A percentile compares a stretch with the other conserved stretches of the same genome.
Conservation (phyloP, 2,797 vertebrate genomes). For the Anableps anableps region DNA sequence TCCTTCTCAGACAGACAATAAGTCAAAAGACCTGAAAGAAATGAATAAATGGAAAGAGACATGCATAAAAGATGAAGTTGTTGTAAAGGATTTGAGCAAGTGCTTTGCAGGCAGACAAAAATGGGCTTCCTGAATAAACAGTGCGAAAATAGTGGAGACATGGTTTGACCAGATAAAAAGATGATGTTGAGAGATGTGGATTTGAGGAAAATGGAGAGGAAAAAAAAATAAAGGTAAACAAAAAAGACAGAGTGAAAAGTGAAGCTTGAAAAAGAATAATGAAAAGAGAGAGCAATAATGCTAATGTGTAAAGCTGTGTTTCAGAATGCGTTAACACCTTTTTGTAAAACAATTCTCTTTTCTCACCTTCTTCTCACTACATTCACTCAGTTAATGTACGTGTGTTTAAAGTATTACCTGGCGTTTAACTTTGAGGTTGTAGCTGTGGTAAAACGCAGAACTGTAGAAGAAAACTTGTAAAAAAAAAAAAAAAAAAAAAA, state of each 20-base stretch:
- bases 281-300: not conserved
- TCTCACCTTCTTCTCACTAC: not conserved
- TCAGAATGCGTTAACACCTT: not conserved
- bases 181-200: not conserved
- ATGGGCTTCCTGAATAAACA: slow-evolving; percentile 32
- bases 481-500: too few species aligned
- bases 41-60: slow-evolving; percentile 28
- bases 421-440: not conserved
- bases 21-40: slow-evolving; percentile 12
- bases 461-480: too few species aligned
- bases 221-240: not conserved
- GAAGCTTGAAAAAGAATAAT: not conserved
- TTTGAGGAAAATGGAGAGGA: slow-evolving; percentile 1
- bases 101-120: slow-evolving; percentile 24
- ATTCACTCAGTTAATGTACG: not conserved
- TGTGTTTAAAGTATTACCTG: not conserved
- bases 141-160: slow-evolving; percentile 28
- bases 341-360: not conserved
- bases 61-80: slow-evolving; percentile 46
- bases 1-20: slow-evolving; percentile 35
- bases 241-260: slow-evolving; percentile 4
- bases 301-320: not conserved
- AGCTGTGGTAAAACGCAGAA: too few species aligned
- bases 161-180: slow-evolving; percentile 26
- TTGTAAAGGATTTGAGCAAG: slow-evolving; percentile 30